Conservation (phyloP, 2,113 vertebrate species). For the Ctenomys sociabilis region DNA sequence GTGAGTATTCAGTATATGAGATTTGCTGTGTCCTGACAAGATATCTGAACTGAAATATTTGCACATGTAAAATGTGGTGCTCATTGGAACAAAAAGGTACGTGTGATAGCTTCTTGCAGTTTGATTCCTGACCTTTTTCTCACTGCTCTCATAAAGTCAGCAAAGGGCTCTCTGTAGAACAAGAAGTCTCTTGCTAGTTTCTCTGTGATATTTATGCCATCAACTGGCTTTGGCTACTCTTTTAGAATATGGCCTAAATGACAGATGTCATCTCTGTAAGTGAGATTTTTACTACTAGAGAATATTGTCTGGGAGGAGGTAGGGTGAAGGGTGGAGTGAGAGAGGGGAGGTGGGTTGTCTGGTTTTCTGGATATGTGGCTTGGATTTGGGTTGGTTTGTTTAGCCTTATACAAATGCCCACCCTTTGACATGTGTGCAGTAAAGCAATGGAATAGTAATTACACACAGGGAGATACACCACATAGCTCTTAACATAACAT, state of each 20-base stretch:
- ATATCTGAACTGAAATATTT: constrained; percentile 40
- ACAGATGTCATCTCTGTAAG: constrained; percentile 6
- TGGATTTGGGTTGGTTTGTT: constrained; percentile 70
- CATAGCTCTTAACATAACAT: constrained; percentile 73
- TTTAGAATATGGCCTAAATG: background rate
- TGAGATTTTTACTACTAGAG: background rate
- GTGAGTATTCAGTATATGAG: constrained; percentile 60
- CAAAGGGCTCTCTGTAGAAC: background rate
- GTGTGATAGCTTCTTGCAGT: constrained; percentile 16
- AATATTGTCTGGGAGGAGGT: constrained; percentile 50
- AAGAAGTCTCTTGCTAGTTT: background rate
- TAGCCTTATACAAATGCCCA: constrained; percentile 73
- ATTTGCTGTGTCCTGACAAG: constrained; percentile 11
- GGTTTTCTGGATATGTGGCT: constrained; percentile 72
- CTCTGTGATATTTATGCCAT: constrained; percentile 18
- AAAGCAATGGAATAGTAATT: constrained; percentile 79
- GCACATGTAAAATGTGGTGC: constrained; percentile 32
- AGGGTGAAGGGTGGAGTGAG: constrained; percentile 11
- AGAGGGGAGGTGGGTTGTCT: constrained; percentile 24
- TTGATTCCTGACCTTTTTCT: constrained; percentile 44
- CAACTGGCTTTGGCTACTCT: background rate
- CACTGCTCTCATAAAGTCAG: background rate
- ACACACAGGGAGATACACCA: constrained; percentile 56
- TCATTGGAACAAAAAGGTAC: constrained; percentile 48
- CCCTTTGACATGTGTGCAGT: constrained; percentile 71